A percentile compares a stretch with the other conserved stretches of the same genome.
phyloP scores from a whole-genome alignment of 2,888 invertebrate genomes.

The Altica lythri region DNA sequence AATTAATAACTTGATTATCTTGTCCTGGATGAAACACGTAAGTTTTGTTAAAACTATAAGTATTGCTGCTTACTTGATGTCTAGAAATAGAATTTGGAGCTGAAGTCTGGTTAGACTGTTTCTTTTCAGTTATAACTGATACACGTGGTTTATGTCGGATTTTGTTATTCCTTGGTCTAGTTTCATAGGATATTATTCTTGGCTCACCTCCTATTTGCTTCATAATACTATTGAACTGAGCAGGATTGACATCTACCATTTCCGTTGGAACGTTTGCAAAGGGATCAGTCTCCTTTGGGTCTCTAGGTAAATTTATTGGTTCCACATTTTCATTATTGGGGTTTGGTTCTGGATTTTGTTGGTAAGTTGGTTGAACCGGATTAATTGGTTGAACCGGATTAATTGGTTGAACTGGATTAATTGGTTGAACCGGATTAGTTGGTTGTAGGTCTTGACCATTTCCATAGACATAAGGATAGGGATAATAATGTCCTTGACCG shows the following conservation, averaged over 20 bases:
- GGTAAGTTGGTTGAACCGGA: background rate
- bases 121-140: constrained; percentile 19
- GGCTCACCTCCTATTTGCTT: constrained; percentile 8
- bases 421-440: background rate
- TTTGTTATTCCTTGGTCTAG: background rate
- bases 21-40: constrained; percentile 29
- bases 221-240: constrained; percentile 28
- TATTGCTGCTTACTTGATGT: constrained; percentile 20
- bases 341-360: background rate
- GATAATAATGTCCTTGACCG: no score
- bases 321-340: background rate
- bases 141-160: constrained; percentile 14
- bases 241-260: constrained; percentile 43
- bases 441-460: no score
- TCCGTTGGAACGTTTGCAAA: constrained; percentile 41
- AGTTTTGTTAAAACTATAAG: constrained; percentile 27
- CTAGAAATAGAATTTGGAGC: constrained; percentile 15
- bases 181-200: constrained; percentile 17
- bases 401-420: background rate
- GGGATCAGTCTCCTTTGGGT: constrained; percentile 24
- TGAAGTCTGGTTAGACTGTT: constrained; percentile 17
- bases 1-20: constrained; percentile 30
- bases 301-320: background rate
- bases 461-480: no score
- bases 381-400: background rate